These are phyloP conservation scores for Volucella bombylans DNA, from an alignment of 2,888 invertebrate species.

Conservation along the genomic window DNA sequence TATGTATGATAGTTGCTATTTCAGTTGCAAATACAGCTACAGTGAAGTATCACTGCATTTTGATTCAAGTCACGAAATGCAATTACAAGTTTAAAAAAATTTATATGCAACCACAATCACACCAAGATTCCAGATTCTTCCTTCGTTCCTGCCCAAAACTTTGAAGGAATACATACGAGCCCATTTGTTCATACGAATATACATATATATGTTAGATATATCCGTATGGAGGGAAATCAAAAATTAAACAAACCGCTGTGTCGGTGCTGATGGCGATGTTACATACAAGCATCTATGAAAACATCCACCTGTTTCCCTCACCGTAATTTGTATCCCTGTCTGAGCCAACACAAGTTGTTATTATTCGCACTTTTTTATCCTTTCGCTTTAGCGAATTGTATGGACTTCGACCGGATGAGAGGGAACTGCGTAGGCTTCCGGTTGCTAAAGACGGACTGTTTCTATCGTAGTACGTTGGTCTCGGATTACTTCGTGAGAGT, in stretches of 20 bases:
- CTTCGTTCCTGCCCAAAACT: neutral
- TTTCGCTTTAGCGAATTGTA: constrained; percentile 80
- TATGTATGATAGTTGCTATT: constrained; percentile 16
- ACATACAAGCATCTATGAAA: too few relatives aligned
- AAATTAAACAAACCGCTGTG: constrained; percentile 58
- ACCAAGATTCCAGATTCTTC: constrained; percentile 1
- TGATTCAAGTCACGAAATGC: constrained; percentile 77
- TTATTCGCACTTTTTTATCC: constrained; percentile 82
- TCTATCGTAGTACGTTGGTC: constrained; percentile 74
- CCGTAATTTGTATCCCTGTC: constrained; percentile 66
- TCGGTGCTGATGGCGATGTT: neutral
- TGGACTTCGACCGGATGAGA: constrained; percentile 80
- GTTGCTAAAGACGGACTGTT: constrained; percentile 79
- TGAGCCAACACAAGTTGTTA: constrained; percentile 78
- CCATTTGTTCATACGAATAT: too few relatives aligned
- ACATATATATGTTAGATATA: too few relatives aligned
- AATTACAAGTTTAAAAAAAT: constrained; percentile 75
- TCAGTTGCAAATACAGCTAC: constrained; percentile 1
- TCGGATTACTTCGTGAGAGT: constrained; percentile 66
- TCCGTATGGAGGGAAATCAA: constrained; percentile 33
- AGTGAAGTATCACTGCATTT: constrained; percentile 13
- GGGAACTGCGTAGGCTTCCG: constrained; percentile 80
- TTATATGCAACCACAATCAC: constrained; percentile 37
- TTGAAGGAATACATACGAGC: too few relatives aligned
- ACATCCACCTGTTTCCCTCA: constrained; percentile 49